A percentile compares a stretch with the other conserved stretches of the same genome.
phyloP scores from a whole-genome alignment of 2,888 invertebrate genomes.

The Sepiola atlantica region DNA sequence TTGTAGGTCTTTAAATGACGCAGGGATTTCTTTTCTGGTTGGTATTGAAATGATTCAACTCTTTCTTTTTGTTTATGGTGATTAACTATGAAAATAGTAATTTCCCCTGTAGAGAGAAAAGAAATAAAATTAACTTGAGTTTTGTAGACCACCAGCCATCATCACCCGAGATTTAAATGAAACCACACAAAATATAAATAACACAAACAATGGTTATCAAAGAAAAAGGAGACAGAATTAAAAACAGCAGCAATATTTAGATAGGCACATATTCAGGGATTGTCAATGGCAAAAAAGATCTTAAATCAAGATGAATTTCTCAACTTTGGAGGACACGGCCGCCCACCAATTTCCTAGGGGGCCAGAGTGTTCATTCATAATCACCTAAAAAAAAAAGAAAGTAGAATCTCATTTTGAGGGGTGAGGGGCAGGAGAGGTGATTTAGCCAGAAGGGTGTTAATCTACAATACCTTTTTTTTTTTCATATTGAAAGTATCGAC shows the following conservation, averaged over 20 bases:
- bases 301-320: too few relatives aligned
- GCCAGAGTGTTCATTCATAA: too few relatives aligned
- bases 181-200: background rate
- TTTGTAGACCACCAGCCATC: too few relatives aligned
- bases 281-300: background rate
- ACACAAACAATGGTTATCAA: background rate
- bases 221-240: background rate
- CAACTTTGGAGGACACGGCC: too few relatives aligned
- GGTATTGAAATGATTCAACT: slow-evolving; percentile 44
- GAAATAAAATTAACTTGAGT: background rate
- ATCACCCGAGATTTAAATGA: background rate
- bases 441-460: too few relatives aligned
- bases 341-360: too few relatives aligned
- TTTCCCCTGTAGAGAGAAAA: background rate
- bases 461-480: too few relatives aligned
- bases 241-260: background rate
- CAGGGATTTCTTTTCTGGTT: slow-evolving; percentile 40
- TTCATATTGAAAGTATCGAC: too few relatives aligned
- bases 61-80: slow-evolving; percentile 19
- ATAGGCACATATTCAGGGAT: background rate
- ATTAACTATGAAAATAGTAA: slow-evolving; percentile 46
- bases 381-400: too few relatives aligned
- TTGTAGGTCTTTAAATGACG: background rate
- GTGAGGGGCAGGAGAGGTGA: too few relatives aligned
- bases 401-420: too few relatives aligned